These are phyloP conservation scores for Gisinianus flammeolus DNA, from an alignment of 2,888 invertebrate genomes.

Conservation along the genomic window DNA sequence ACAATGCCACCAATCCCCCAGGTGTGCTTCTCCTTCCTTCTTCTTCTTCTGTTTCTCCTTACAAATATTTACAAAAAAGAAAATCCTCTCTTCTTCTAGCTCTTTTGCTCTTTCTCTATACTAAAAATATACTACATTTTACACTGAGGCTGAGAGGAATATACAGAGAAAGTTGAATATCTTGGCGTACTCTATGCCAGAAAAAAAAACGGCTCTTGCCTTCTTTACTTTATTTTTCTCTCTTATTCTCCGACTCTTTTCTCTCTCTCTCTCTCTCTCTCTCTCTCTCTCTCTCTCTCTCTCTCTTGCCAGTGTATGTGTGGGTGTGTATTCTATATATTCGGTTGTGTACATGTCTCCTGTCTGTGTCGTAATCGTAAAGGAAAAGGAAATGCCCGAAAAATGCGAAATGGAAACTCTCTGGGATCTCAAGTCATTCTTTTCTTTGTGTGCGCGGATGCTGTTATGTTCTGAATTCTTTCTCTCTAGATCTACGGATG, in stretches of 20 bases:
- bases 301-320: neutral
- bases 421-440: conserved; percentile 27
- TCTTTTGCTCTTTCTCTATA: conserved; percentile 3
- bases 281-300: neutral
- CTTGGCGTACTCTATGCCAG: neutral
- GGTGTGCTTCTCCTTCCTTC: conserved; percentile 37
- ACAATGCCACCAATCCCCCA: conserved; percentile 52
- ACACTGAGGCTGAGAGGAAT: neutral
- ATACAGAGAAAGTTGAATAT: neutral
- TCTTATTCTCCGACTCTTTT: neutral
- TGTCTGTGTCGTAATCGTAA: conserved; percentile 11
- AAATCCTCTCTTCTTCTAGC: neutral
- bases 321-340: neutral
- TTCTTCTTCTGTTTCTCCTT: neutral
- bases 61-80: neutral
- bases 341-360: conserved; percentile 23
- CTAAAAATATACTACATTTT: neutral
- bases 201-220: neutral
- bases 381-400: conserved; percentile 30
- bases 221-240: neutral
- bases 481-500: conserved; percentile 3
- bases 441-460: conserved; percentile 28
- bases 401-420: conserved; percentile 28
- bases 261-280: neutral
- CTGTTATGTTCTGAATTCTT: conserved; percentile 28